These are phyloP conservation scores for Drosophila austrosaltans DNA, from an alignment of 2,888 invertebrate genomes.

Conservation along the genomic window DNA sequence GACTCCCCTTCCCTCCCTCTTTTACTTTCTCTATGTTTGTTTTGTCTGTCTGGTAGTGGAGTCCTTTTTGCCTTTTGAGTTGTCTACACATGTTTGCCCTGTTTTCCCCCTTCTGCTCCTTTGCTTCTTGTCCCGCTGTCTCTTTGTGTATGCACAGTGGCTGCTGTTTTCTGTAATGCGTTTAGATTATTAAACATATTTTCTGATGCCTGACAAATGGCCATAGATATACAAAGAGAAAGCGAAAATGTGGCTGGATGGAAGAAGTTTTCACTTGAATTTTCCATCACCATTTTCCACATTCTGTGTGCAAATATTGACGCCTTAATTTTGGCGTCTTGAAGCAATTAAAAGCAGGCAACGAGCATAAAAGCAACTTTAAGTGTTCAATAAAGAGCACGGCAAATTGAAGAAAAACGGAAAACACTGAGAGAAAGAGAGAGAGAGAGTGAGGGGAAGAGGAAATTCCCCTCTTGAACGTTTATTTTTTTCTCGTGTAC, in stretches of 20 bases:
- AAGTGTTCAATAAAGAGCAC: conserved; percentile 65
- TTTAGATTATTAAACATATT: conserved; percentile 78
- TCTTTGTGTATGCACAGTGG: conserved; percentile 51
- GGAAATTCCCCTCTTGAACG: not conserved
- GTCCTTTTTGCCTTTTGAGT: conserved; percentile 46
- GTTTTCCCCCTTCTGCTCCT: conserved; percentile 25
- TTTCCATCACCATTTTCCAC: not conserved
- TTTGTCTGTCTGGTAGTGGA: conserved; percentile 49
- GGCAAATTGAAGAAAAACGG: conserved; percentile 19
- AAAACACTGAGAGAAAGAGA: not conserved
- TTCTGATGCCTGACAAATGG: conserved; percentile 52
- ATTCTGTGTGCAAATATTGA: conserved; percentile 8
- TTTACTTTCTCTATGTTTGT: conserved; percentile 51
- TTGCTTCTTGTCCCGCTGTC: conserved; percentile 16
- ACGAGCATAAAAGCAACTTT: conserved; percentile 26
- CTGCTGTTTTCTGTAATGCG: conserved; percentile 63
- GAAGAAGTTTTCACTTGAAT: conserved; percentile 24
- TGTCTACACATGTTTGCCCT: conserved; percentile 37
- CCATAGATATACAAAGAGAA: conserved; percentile 20
- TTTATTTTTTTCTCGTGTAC: not conserved
- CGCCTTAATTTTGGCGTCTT: conserved; percentile 18
- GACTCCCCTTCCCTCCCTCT: conserved; percentile 3
- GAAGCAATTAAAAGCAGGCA: conserved; percentile 50
- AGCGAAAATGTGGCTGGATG: conserved; percentile 13
- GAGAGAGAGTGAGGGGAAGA: too few relatives aligned